Evolutionary conservation across 2,113 vertebrate genomes (phyloP).

Genomic region (Mellivora capensis): DNA sequence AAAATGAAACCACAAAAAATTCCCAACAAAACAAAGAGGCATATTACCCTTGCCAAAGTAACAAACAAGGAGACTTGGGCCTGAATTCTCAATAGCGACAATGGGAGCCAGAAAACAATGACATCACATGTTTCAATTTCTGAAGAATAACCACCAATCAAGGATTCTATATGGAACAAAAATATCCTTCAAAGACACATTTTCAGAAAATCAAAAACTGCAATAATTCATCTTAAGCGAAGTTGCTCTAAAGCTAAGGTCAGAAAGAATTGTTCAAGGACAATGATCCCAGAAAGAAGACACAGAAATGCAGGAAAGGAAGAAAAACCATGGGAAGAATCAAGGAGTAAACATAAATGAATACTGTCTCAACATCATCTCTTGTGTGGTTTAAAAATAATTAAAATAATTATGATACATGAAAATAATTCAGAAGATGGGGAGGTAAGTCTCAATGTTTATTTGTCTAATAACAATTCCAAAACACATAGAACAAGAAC

Average conservation of each 20-base stretch:
- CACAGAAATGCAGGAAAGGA: background rate
- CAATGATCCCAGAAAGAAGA: background rate
- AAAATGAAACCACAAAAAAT: background rate
- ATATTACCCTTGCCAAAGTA: background rate
- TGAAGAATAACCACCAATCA: background rate
- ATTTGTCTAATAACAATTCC: background rate
- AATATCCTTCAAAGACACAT: background rate
- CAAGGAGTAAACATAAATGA: background rate
- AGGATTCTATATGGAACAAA: background rate
- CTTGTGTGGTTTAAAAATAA: background rate
- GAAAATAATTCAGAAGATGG: background rate
- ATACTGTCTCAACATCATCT: background rate
- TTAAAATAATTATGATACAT: background rate
- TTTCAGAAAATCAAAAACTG: background rate
- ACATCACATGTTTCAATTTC: background rate
- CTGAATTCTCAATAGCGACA: background rate
- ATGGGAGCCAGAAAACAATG: background rate
- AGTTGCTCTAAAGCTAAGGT: background rate
- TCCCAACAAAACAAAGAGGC: background rate
- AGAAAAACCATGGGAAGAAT: background rate
- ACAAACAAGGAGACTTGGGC: background rate
- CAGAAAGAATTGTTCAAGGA: background rate
- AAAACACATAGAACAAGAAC: background rate
- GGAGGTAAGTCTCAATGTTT: background rate
- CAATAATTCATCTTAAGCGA: background rate